Percentiles rank a stretch among this genome's conserved stretches.
Evolutionary conservation across 1,140 invertebrate species (phyloP).

Genomic region (Diprion similis): DNA sequence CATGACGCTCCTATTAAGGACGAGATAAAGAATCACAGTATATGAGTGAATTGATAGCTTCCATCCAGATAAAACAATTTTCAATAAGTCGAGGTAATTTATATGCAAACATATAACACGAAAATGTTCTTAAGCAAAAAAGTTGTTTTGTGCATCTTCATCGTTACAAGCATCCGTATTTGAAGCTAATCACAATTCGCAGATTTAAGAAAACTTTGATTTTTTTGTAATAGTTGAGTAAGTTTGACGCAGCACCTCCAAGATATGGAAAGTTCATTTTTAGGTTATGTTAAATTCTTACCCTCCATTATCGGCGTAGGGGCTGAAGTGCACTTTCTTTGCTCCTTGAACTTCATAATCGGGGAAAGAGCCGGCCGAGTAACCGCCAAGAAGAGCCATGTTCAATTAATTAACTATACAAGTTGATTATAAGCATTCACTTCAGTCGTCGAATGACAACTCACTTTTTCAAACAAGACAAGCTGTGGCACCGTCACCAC

Average conservation of each 20-base stretch:
- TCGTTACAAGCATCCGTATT: too few species aligned
- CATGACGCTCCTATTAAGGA: conserved; percentile 75
- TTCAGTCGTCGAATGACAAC: conserved; percentile 1
- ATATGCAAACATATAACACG: too few species aligned
- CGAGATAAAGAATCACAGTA: conserved; percentile 11
- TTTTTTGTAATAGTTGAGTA: conserved; percentile 20
- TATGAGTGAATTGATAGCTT: too few species aligned
- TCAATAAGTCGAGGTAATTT: too few species aligned
- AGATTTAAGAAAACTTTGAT: conserved; percentile 9
- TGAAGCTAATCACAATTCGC: too few species aligned
- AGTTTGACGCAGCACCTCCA: too few species aligned
- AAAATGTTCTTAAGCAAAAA: too few species aligned
- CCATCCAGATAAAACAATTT: too few species aligned
- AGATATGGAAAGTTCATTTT: conserved; percentile 16
- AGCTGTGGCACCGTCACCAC: too few species aligned
- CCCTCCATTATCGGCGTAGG: conserved; percentile 82
- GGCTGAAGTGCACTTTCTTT: conserved; percentile 72
- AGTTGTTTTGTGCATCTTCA: too few species aligned
- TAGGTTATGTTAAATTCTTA: conserved; percentile 50
- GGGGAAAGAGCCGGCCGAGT: conserved; percentile 59
- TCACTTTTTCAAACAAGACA: not conserved
- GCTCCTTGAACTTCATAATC: conserved; percentile 70
- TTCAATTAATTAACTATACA: not conserved
- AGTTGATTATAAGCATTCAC: not conserved
- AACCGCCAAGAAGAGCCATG: conserved; percentile 42